phyloP scores from a whole-genome alignment of 2,797 vertebrate genomes.

The Lates japonicus region DNA sequence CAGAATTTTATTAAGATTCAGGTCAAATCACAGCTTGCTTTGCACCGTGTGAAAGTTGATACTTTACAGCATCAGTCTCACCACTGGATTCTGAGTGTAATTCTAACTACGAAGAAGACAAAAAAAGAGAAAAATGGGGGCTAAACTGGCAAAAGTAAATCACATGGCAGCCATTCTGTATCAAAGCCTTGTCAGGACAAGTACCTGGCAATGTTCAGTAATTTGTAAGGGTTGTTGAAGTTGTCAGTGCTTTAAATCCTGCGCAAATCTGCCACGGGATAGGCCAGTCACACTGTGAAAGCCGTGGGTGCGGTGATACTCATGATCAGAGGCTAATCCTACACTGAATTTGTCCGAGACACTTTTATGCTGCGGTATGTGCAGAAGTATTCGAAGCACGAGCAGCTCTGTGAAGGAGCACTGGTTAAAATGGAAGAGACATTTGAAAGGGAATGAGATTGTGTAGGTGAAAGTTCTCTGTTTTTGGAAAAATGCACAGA shows the following conservation, averaged over 20 bases:
- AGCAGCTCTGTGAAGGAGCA: neutral
- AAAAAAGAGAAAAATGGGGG: neutral
- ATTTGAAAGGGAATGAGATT: neutral
- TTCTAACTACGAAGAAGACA: constrained; percentile 17
- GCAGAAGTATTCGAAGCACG: neutral
- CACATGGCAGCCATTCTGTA: constrained; percentile 29
- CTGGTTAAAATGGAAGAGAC: neutral
- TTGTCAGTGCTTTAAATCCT: constrained; percentile 55
- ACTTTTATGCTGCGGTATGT: constrained; percentile 6
- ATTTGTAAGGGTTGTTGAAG: constrained; percentile 43
- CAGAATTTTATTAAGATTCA: constrained; percentile 30
- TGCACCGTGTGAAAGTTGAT: constrained; percentile 16
- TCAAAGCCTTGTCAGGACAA: constrained; percentile 37
- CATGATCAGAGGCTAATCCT: constrained; percentile 47
- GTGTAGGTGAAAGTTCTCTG: neutral
- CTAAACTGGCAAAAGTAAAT: constrained; percentile 26
- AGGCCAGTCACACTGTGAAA: constrained; percentile 27
- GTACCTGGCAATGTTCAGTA: constrained; percentile 43
- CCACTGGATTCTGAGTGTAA: constrained; percentile 22
- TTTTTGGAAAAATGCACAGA: no score
- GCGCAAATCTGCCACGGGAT: constrained; percentile 30
- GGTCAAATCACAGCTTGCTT: constrained; percentile 52
- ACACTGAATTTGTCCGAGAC: constrained; percentile 18
- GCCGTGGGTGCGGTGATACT: constrained; percentile 18
- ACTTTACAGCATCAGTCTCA: constrained; percentile 7